Base-by-base conservation (phyloP, 2,797 vertebrate species). In the Natrix natrix region DNA sequence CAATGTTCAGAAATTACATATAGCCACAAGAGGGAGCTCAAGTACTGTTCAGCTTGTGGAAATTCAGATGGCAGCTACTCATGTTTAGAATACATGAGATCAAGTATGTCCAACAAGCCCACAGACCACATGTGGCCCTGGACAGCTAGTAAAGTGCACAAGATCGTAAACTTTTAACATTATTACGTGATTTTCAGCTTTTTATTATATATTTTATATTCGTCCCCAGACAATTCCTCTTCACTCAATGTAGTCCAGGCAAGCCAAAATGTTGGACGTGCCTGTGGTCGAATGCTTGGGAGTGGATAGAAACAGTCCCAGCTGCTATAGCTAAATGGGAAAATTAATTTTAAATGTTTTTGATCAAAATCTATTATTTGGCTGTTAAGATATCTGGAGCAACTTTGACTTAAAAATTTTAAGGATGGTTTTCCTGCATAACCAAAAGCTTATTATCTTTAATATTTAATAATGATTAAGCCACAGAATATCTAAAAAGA, bases 21-120 rank as follows among this genome's bases (percentile, higher is more conserved):
- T 69, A 83, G 52, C 87, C 93, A 93, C 93, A 56, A 24, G 87
- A 37, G 32, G 90, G 90, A 63, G 20, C 11, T 56, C 43, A 83
- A 66, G 90, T 17, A 54, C 59, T 57, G 52, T 48, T 63, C 59
- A 86, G 37, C 17, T 48, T n/a, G 60, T 16, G 48, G 24, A 43
- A 54, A 2, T 8, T 8, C 13, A 24, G 5, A 20, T 13, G 2
- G 7, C 3, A 12, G 28, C 24, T n/a, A 24, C 17, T 59, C 6
- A 3, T 16, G 6, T 13, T 16, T 66, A 56, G n/a, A 86, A 90
- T 13, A 52, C 14, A 17, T n/a, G 8, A 74, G 66, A 74, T 17
- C 66, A 69, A 13, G n/a, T 24, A 32, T 32, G 5, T 32, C 66
- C 66, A 32, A 69, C 14, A 37, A 32, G 32, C 14, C 1, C 16